Evolutionary conservation across 2,888 invertebrate species (phyloP), one percentile per base, ranked within the genome.

Genomic region (Drosophila meridionalis): DNA sequence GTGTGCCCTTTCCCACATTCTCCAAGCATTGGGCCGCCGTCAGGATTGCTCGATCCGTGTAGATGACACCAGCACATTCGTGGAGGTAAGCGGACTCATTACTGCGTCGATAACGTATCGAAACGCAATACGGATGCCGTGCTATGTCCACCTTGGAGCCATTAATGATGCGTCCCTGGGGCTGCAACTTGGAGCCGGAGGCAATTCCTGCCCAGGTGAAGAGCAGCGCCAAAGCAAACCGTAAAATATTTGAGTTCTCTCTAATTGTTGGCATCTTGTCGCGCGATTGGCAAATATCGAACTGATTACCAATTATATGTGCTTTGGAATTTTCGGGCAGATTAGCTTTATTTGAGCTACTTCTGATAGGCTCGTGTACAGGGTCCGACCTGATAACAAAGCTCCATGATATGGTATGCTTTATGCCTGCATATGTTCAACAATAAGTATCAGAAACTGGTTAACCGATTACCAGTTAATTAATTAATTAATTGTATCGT

Each of bases 1-100:
- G 80, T 4, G 79, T 82, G n/a, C 69, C 76, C 5, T 63, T 69
- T 0, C 38, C 36, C 3, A 89, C 56, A 12, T 69, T 67, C 0
- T 32, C 28, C 7, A 92, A 55, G 59, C 93, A 93, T 69, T 93
- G 93, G 3, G 92, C 93, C 1, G 87, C 91, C 3, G 93, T 93
- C 3, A 93, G 4, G 1, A 92, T 60, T 1, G 80, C 82, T 0
- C 73, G 73, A 9, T 89, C 81, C 4, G 71, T 72, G 48, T 92
- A 86, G 58, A 93, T 91, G 28, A 76, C 80, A 0, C 91, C 93
- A 6, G 90, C 93, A 63, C 93, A 93, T 59, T 88, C 89, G 56
- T 92, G 92, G 36, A 70, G 36, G 53, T 87, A 92, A 8, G 82
- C 53, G 5, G 72, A 62, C 5, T 70, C 66, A 14, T n/a, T 53